A percentile compares a stretch with the other conserved stretches of the same genome.
Conservation (phyloP, 2,797 vertebrate genomes). For the Esox lucius region DNA sequence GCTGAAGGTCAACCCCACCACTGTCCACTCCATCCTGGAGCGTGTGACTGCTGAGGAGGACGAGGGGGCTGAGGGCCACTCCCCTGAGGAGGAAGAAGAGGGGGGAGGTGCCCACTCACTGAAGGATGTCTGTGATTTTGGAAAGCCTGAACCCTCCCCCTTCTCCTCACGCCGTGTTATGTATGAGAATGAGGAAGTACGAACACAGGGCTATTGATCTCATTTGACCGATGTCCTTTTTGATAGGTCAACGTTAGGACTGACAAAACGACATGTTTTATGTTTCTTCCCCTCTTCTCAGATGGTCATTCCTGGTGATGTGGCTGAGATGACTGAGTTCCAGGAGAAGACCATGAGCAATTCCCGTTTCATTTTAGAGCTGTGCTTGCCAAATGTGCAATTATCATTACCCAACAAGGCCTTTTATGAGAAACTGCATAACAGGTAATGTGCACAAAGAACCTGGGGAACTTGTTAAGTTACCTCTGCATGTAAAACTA, state of each 20-base stretch:
- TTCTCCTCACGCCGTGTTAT: conserved; percentile 97
- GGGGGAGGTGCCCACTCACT: conserved; percentile 94
- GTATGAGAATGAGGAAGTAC: conserved; percentile 99
- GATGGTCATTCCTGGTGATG: conserved; percentile 98
- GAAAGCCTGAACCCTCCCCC: conserved; percentile 93
- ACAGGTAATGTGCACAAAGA: conserved; percentile 75
- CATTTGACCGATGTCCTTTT: not conserved
- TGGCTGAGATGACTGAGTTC: conserved; percentile 93
- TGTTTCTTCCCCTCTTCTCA: conserved; percentile 49
- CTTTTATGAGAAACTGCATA: conserved; percentile 97
- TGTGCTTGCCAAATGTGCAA: conserved; percentile 87
- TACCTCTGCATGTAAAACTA: too few relatives aligned
- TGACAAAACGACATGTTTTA: not conserved
- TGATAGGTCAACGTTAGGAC: not conserved
- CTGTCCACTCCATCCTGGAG: conserved; percentile 95
- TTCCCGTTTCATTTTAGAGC: conserved; percentile 92
- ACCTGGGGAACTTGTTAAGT: not conserved
- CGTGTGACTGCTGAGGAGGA: conserved; percentile 88
- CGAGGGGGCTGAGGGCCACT: conserved; percentile 84
- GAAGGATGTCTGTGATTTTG: conserved; percentile 96
- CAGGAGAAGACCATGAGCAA: conserved; percentile 96
- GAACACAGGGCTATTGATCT: not conserved
- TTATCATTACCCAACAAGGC: conserved; percentile 86
- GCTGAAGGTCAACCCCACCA: conserved; percentile 91
- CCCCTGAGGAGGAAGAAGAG: conserved; percentile 92